These are phyloP conservation scores for Otolemur crassicaudatus DNA, from an alignment of 2,797 vertebrate species.

Conservation along the genomic window DNA sequence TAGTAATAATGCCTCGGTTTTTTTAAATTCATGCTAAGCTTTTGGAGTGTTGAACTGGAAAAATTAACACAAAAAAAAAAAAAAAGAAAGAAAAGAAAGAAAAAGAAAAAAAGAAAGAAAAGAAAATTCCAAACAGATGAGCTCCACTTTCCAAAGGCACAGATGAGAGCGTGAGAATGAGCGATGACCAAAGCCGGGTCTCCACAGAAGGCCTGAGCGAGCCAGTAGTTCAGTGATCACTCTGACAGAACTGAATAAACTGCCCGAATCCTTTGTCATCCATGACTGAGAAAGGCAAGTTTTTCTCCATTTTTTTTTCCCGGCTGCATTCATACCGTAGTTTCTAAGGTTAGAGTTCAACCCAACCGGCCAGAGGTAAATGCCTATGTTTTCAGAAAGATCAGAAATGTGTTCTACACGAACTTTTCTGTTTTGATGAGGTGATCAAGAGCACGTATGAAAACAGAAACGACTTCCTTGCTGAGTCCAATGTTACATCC, in stretches of 20 bases:
- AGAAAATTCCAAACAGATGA: constrained; percentile 10
- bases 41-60: constrained; percentile 37
- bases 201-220: constrained; percentile 40
- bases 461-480: constrained; percentile 76
- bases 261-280: constrained; percentile 72
- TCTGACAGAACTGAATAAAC: constrained; percentile 66
- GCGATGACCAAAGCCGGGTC: constrained; percentile 60
- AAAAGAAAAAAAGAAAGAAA: background rate
- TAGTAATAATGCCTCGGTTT: background rate
- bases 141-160: constrained; percentile 61
- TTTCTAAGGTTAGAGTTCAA: constrained; percentile 59
- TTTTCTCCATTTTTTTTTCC: constrained; percentile 24
- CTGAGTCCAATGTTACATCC: constrained; percentile 23
- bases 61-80: background rate
- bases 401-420: constrained; percentile 61
- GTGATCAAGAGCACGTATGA: constrained; percentile 71
- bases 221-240: constrained; percentile 67
- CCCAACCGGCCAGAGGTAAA: constrained; percentile 51
- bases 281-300: constrained; percentile 63
- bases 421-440: constrained; percentile 59
- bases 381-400: constrained; percentile 70
- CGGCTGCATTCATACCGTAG: constrained; percentile 64
- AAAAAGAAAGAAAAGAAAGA: background rate
- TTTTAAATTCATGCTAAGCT: constrained; percentile 30
- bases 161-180: constrained; percentile 77